Percentiles rank a stretch among this genome's conserved stretches.
Evolutionary conservation across 2,113 vertebrate species (phyloP).

Genomic region (Chrysochloris asiatica): DNA sequence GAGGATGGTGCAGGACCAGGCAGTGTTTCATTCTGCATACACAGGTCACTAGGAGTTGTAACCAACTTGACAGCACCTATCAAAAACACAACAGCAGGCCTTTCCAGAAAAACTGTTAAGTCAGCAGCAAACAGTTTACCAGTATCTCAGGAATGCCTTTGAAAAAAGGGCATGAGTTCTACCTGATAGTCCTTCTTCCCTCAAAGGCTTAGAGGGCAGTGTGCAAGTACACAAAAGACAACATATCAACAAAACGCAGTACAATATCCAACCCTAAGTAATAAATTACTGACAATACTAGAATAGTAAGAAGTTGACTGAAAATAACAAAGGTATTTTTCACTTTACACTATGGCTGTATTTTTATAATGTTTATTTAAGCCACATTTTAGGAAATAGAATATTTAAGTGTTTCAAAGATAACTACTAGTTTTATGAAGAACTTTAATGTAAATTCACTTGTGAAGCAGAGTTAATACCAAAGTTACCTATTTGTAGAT

Average conservation of each 20-base stretch:
- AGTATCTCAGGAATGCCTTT: not conserved
- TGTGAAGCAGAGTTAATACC: constrained; percentile 25
- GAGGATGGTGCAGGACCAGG: not conserved
- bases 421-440: constrained; percentile 28
- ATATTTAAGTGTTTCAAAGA: not conserved
- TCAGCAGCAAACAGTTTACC: constrained; percentile 32
- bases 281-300: not conserved
- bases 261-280: constrained; percentile 3
- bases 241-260: constrained; percentile 4
- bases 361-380: constrained; percentile 40
- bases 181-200: too few species aligned
- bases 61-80: not conserved
- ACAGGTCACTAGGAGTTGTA: not conserved
- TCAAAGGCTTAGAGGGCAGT: not conserved
- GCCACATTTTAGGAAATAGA: constrained; percentile 31
- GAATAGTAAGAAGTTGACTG: constrained; percentile 26
- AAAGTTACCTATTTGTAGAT: constrained; percentile 18
- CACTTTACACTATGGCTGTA: constrained; percentile 6
- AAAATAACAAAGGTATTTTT: not conserved
- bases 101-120: constrained; percentile 37
- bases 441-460: not conserved
- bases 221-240: constrained; percentile 14
- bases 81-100: not conserved
- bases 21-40: not conserved
- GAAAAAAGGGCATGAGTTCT: constrained; percentile 5